Conservation (phyloP, 1,140 invertebrate species). For the Ruditapes philippinarum region DNA sequence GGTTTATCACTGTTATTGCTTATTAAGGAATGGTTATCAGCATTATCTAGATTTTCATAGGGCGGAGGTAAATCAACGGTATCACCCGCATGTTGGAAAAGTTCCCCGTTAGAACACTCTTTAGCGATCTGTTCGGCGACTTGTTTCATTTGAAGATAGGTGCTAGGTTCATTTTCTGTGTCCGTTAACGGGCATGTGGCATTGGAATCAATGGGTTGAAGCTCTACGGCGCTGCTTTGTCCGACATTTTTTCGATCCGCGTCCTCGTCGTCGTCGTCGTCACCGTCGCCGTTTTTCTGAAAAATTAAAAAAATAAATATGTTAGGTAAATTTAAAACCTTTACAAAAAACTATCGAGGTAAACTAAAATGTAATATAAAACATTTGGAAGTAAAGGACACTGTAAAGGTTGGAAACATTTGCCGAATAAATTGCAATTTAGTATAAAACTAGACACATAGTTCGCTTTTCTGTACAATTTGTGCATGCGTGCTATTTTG, state of each 20-base stretch:
- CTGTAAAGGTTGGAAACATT: too few species aligned
- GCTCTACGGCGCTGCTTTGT: slow-evolving; percentile 8
- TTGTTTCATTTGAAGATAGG: not conserved
- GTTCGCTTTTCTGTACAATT: too few species aligned
- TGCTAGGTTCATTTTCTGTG: not conserved
- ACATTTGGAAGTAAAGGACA: too few species aligned
- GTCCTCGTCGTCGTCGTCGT: not conserved
- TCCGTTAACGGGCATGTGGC: not conserved
- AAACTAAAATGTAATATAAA: too few species aligned
- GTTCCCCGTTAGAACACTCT: slow-evolving; percentile 56
- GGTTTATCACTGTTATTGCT: slow-evolving; percentile 57
- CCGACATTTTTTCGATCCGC: slow-evolving; percentile 33
- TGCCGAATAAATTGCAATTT: too few species aligned
- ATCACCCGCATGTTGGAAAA: slow-evolving; percentile 36
- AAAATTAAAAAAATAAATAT: too few species aligned
- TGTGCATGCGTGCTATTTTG: too few species aligned
- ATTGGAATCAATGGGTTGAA: slow-evolving; percentile 41
- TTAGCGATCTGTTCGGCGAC: not conserved
- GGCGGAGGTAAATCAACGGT: slow-evolving; percentile 32
- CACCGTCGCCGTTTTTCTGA: not conserved
- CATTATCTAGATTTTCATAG: slow-evolving; percentile 51
- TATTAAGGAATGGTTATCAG: slow-evolving; percentile 62
- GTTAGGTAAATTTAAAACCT: too few species aligned
- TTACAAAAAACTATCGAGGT: too few species aligned
- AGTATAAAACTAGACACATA: too few species aligned